phyloP scores from a whole-genome alignment of 2,797 vertebrate genomes.

The Petrocephalus schoutedeni region DNA sequence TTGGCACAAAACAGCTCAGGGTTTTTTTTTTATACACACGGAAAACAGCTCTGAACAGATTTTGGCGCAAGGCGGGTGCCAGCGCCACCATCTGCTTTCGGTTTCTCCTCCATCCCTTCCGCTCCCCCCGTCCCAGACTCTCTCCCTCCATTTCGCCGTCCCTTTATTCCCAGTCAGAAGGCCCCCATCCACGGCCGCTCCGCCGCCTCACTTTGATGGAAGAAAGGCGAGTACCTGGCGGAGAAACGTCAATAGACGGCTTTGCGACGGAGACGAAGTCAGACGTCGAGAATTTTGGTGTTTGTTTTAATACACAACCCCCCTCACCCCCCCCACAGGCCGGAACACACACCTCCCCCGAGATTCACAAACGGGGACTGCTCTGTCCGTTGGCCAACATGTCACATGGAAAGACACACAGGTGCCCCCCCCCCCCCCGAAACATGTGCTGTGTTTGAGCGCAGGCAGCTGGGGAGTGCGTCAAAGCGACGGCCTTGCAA shows the following conservation, averaged over 20 bases:
- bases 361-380: background rate
- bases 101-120: slow-evolving; percentile 48
- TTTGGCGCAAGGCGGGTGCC: slow-evolving; percentile 67
- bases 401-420: slow-evolving; percentile 1
- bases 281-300: background rate
- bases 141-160: background rate
- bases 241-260: background rate
- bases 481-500: background rate
- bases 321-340: background rate
- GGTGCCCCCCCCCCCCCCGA: background rate
- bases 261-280: background rate
- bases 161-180: background rate
- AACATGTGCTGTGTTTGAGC: background rate
- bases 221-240: background rate
- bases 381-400: background rate
- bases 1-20: slow-evolving; percentile 53
- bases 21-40: slow-evolving; percentile 61
- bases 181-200: background rate
- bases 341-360: background rate
- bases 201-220: too few species aligned
- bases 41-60: slow-evolving; percentile 73
- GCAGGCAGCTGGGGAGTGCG: background rate
- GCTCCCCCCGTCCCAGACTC: slow-evolving; percentile 13
- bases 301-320: background rate
- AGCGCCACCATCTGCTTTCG: slow-evolving; percentile 73